phyloP scores from a whole-genome alignment of 2,113 vertebrate genomes.

The Microcebus tavaratra region DNA sequence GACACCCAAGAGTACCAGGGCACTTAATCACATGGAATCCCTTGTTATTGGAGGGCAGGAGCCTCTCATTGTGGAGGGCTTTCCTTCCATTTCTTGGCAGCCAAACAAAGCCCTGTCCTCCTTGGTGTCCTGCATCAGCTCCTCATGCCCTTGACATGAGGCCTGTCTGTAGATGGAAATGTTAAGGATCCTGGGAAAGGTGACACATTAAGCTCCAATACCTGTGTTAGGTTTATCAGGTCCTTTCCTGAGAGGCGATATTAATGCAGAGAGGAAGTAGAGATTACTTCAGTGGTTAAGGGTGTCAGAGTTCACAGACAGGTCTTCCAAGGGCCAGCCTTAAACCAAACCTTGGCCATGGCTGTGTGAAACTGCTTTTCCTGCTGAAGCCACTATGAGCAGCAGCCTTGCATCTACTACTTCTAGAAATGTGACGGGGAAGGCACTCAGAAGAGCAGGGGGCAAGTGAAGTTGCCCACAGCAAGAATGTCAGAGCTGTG shows the following conservation, averaged over 20 bases:
- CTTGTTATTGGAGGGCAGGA: neutral
- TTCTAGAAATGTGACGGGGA: neutral
- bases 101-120: neutral
- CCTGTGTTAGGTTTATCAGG: neutral
- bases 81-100: neutral
- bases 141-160: conserved; percentile 7
- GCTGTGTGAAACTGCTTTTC: neutral
- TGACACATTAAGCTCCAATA: neutral
- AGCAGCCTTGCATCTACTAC: neutral
- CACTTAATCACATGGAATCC: neutral
- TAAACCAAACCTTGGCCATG: neutral
- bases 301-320: neutral
- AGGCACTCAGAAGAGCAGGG: neutral
- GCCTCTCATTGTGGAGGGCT: neutral
- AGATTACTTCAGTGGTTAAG: neutral
- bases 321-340: neutral
- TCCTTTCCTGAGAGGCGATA: neutral
- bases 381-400: neutral
- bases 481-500: neutral
- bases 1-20: neutral
- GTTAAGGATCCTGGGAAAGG: neutral
- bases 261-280: neutral
- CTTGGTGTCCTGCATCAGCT: neutral
- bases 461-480: neutral
- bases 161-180: neutral